phyloP scores from a whole-genome alignment of 2,797 vertebrate species.

The Gallinago stenura region DNA sequence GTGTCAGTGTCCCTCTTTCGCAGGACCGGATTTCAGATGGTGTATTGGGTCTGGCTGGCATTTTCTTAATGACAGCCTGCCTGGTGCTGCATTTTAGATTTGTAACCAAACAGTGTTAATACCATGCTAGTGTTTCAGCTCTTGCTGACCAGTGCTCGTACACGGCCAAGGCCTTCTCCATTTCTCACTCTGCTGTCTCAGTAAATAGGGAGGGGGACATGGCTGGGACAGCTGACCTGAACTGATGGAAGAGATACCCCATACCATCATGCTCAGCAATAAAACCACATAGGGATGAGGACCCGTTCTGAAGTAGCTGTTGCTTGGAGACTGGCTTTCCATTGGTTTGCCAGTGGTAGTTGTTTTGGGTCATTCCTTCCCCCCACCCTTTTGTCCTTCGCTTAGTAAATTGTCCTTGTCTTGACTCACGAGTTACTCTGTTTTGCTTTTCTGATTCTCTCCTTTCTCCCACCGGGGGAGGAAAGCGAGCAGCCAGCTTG shows the following conservation, averaged over 20 bases:
- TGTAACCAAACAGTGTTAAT: not conserved
- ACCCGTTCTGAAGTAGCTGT: not conserved
- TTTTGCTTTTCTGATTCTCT: not conserved
- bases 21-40: not conserved
- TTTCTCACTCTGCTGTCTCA: not conserved
- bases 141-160: not conserved
- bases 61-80: not conserved
- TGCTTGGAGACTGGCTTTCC: not conserved
- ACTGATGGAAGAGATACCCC: not conserved
- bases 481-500: not conserved
- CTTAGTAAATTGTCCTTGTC: not conserved
- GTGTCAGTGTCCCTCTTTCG: not conserved
- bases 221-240: not conserved
- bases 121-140: not conserved
- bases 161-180: not conserved
- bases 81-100: not conserved
- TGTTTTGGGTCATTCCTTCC: not conserved
- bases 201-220: not conserved
- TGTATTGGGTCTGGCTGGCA: not conserved
- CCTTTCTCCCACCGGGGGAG: not conserved
- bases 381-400: not conserved
- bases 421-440: not conserved
- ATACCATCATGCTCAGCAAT: not conserved
- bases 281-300: not conserved
- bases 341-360: not conserved